Evolutionary conservation across 2,797 vertebrate genomes (phyloP), one percentile per base, ranked within the genome.

Genomic region (Fringilla coelebs): DNA sequence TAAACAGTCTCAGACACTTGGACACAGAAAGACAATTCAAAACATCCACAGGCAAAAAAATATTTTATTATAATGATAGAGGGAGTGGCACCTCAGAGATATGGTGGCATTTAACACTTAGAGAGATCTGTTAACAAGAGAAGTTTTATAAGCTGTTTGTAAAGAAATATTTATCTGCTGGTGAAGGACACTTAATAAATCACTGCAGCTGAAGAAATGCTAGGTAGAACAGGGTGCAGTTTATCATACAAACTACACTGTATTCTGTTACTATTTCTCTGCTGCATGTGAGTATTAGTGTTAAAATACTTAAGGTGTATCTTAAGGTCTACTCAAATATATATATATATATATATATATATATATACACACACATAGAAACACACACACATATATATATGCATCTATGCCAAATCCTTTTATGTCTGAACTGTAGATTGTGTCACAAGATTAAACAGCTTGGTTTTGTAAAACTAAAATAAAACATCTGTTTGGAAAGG

Each of bases 401-500:
- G n/a, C 26, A 40, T 81, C 34, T 87, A 60, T 95, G 89, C 85
- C 74, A 94, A 85, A 77, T 85, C 58, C 83, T 96, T 96, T 96
- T 87, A 92, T 95, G 65, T 90, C 88, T 92, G 67, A 97, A 85
- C 61, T 68, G 21, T 83, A 93, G 95, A 92, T 85, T 76, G 70
- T 96, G 93, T 96, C 94, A 94, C 62, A 80, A 96, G 96, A 97
- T 97, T 93, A 91, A 84, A 93, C 82, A 88, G 55, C 68, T 71
- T 52, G 61, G 45, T 79, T 96, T 96, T 90, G 76, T 94, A 65
- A 93, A 94, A 73, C 72, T 97, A 94, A 98, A 96, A 87, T 83
- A 93, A 97, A 96, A 94, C 95, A 91, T 93, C 93, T 98, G 96
- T 76, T 96, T 76, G 74, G 76, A 94, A 95, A 94, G 49, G 22